Conservation (phyloP, 2,888 invertebrate species). For the Trichacis sp. region DNA sequence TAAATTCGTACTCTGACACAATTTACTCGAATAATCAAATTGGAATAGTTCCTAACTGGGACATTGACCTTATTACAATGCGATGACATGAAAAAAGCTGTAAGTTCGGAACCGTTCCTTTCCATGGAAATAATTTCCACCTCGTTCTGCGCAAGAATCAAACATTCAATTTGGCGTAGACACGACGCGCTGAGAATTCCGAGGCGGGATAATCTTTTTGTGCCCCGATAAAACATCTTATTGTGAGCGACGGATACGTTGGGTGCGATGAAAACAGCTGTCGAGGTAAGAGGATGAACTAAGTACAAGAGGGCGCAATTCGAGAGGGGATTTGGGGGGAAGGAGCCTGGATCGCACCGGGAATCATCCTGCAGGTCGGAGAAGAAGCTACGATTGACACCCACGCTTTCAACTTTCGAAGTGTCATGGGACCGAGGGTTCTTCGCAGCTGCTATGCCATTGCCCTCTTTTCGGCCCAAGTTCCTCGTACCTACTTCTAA, state of each 20-base stretch:
- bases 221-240: constrained; percentile 3
- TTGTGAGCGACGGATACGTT: constrained; percentile 8
- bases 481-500: neutral
- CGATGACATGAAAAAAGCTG: too few relatives aligned
- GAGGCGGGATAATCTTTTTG: neutral
- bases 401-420: constrained; percentile 52
- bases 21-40: too few relatives aligned
- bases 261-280: constrained; percentile 44
- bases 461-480: constrained; percentile 9
- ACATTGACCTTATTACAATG: too few relatives aligned
- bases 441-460: constrained; percentile 26
- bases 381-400: constrained; percentile 43
- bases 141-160: too few relatives aligned
- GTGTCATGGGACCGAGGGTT: constrained; percentile 27
- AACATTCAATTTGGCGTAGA: neutral
- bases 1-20: too few relatives aligned
- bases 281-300: constrained; percentile 19
- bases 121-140: neutral
- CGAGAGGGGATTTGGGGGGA: constrained; percentile 11
- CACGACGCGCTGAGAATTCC: neutral
- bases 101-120: too few relatives aligned
- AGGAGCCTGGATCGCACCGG: constrained; percentile 6
- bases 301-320: constrained; percentile 1
- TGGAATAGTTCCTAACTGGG: too few relatives aligned
- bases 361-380: constrained; percentile 14